Base-by-base conservation (phyloP, 2,113 vertebrate genomes). In the Micromys minutus region DNA sequence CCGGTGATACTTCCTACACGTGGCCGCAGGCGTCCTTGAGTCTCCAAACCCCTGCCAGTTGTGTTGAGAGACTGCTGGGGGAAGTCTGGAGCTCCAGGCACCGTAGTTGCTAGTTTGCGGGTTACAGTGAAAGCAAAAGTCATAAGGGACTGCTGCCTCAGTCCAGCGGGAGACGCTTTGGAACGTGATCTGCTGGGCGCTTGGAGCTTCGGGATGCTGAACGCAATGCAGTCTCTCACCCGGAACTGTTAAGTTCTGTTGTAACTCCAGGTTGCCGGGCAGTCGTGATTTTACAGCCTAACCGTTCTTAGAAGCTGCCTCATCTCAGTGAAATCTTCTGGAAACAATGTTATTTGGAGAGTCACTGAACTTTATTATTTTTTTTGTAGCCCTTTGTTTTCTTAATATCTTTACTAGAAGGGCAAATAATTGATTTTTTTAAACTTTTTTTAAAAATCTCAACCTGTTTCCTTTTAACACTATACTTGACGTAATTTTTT, bases 261-360 rank as follows among this genome's bases (percentile, higher is more conserved):
- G 52, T 36, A 85, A 85, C 90, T 93, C 42, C 76, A 22, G 90
- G 96, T 96, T 96, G 96, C 97, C 65, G 3, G 65, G 96, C 92
- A 85, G 59, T 92, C 65, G 0, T 72, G 65, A 31, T 39, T 96
- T 95, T 79, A 59, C 55, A 96, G 71, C 47, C 55, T 11, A 36
- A 15, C 21, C 24, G 0, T 65, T 71, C 61, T 86, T 42, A 22
- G 39, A 83, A 91, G 85, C 9, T 22, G 72, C 5, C 7, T 11
- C 26, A 50, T 63, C 55, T 89, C 42, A 15, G 3, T 21, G 47
- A 91, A 94, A 17, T 52, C 29, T 65, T 87, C 52, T 74, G 17
- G 47, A 94, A 94, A 19, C 67, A 22, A 36, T 50, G 24, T 57
- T 80, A 22, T 47, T 84, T 34, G 80, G 47, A 59, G 21, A 3